Evolutionary conservation across 2,113 vertebrate genomes (phyloP).

Genomic region (Festucalex cinctus): DNA sequence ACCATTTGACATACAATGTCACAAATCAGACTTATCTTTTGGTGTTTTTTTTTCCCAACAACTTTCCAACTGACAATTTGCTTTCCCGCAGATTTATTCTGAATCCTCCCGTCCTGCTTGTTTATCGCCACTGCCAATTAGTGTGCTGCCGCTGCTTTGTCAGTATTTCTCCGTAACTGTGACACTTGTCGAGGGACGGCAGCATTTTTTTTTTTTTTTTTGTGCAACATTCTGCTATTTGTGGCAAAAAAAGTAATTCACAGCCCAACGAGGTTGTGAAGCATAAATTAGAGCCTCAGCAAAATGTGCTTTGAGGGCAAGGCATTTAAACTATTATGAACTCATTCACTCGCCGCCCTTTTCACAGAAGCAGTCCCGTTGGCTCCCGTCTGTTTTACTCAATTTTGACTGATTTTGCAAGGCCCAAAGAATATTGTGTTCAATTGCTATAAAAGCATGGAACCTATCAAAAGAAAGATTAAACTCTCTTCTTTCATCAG

Average conservation of each 20-base stretch:
- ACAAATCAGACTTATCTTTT: not conserved
- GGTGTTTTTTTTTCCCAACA: not conserved
- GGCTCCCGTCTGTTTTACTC: too few relatives aligned
- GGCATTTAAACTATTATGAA: not conserved
- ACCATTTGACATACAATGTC: not conserved
- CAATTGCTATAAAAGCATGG: too few relatives aligned
- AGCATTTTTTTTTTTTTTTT: not conserved
- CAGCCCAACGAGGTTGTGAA: not conserved
- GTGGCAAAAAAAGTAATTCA: not conserved
- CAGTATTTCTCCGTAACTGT: slow-evolving; percentile 1
- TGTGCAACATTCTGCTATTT: not conserved
- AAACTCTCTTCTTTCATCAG: too few relatives aligned
- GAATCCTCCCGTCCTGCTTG: not conserved
- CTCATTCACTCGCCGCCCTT: too few relatives aligned
- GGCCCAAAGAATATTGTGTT: too few relatives aligned
- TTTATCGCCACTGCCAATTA: slow-evolving; percentile 3
- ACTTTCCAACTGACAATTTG: not conserved
- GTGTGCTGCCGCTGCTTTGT: not conserved
- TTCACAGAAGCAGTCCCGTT: too few relatives aligned
- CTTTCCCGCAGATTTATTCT: not conserved
- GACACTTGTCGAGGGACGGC: not conserved
- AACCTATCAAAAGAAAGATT: too few relatives aligned
- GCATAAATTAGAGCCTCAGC: not conserved
- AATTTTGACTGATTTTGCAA: too few relatives aligned
- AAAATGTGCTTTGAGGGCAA: not conserved